Evolutionary conservation across 2,797 vertebrate genomes (phyloP), one percentile per base, ranked within the genome.

Genomic region (Capromys pilorides): DNA sequence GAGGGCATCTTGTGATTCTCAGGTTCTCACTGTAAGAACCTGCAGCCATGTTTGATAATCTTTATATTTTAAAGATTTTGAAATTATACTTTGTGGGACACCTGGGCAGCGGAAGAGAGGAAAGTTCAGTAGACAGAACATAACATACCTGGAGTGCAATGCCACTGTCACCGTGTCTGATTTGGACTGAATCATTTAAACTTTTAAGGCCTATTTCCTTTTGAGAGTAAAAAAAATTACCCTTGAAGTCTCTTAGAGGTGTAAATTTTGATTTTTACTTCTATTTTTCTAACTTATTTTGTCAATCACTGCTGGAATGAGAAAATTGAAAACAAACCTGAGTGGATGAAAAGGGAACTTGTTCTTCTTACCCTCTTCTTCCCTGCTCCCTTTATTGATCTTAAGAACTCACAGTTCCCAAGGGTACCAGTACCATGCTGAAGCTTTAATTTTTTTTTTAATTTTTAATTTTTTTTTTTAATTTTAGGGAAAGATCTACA

Each of bases 211-310:
- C 12, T 19, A 26, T 45, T 83, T 84, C 86, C 22, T 22, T 94
- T 77, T 41, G 92, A 64, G 75, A 69, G 36, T 33, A 90, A 75
- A 75, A 41, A 77, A 93, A 57, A 41, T 57, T 45, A 16, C 2
- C 33, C 64, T 4, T 9, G 8, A 79, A 75, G 9, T 88, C 62
- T 86, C 39, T 67, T 77, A 26, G 41, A 75, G 33, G 31, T 83
- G 31, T 88, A 93, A 86, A 51, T 83, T 93, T 87, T 21, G 12
- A 57, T 49, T 87, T 41, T 75, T n/a, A n/a, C 36, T 61, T 33
- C 1, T 54, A 81, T 69, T 90, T 94, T 91, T n/a, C 39, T 86
- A 64, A 69, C 22, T 89, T 94, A 2, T 67, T 95, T 84, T 71
- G 51, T 16, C 54, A 18, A 66, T 92, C 64, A 77, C 13, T 80